Conservation (phyloP, 2,888 invertebrate species). For the Lamellibrachia columna region DNA sequence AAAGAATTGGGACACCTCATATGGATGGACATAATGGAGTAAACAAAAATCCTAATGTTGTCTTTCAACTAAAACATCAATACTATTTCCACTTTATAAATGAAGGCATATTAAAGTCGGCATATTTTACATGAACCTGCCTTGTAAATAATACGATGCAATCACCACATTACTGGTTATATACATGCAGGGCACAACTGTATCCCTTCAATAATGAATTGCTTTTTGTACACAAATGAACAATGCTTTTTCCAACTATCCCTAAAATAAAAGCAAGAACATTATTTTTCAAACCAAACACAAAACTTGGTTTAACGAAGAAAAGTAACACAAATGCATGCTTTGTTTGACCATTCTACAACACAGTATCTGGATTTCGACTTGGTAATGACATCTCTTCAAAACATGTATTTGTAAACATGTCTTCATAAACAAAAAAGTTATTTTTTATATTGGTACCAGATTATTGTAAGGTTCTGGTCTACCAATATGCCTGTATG, state of each 20-base stretch:
- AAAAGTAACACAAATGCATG: background rate
- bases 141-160: background rate
- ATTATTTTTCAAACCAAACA: background rate
- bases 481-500: background rate
- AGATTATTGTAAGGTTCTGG: slow-evolving; percentile 3
- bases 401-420: too few relatives aligned
- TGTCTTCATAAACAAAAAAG: too few relatives aligned
- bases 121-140: background rate
- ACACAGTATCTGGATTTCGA: background rate
- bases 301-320: background rate
- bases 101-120: background rate
- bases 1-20: background rate
- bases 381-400: too few relatives aligned
- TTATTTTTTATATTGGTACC: background rate
- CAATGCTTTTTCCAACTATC: background rate
- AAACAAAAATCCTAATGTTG: background rate
- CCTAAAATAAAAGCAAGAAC: background rate
- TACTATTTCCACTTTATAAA: background rate
- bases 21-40: background rate
- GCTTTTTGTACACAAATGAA: background rate
- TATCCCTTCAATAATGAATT: background rate
- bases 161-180: background rate
- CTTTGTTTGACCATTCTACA: slow-evolving; percentile 6
- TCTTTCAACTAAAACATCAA: background rate
- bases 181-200: background rate